Percentiles rank a stretch among this genome's conserved stretches.
These are phyloP conservation scores for Pantherophis guttatus DNA, from an alignment of 2,113 vertebrate species.

Conservation along the genomic window DNA sequence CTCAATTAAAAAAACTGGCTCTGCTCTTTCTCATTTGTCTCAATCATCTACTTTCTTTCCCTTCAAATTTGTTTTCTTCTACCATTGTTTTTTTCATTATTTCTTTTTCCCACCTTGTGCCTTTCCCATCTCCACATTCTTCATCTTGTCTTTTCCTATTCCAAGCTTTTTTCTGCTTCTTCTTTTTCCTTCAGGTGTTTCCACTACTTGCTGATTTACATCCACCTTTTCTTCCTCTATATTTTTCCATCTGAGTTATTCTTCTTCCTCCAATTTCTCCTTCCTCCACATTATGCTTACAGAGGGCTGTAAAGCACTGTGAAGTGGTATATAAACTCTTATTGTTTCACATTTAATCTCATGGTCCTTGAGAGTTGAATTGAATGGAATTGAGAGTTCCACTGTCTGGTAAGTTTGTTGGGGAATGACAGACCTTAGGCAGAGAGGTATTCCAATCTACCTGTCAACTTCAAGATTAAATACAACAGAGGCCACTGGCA, in stretches of 20 bases:
- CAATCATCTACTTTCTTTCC: not conserved
- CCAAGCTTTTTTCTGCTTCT: not conserved
- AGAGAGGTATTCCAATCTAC: not conserved
- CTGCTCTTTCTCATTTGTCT: not conserved
- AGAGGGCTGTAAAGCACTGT: too few species aligned
- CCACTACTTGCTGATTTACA: not conserved
- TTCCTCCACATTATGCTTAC: not conserved
- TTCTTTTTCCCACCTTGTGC: not conserved
- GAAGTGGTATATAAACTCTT: not conserved
- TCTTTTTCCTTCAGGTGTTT: not conserved
- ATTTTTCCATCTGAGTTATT: not conserved
- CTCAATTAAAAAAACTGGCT: not conserved
- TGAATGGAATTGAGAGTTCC: not conserved
- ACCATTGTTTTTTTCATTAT: not conserved
- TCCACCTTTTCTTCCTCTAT: not conserved
- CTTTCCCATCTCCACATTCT: not conserved
- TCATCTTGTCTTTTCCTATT: constrained; percentile 29
- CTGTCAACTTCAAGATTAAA: not conserved
- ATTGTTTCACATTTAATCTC: not conserved
- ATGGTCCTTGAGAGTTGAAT: not conserved
- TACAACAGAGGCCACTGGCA: not conserved
- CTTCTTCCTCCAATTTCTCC: not conserved
- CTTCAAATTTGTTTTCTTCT: not conserved
- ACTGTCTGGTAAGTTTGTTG: not conserved
- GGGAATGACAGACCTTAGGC: not conserved